Evolutionary conservation across 2,797 vertebrate genomes (phyloP), one percentile per base, ranked within the genome.

Genomic region (Falco columbarius): DNA sequence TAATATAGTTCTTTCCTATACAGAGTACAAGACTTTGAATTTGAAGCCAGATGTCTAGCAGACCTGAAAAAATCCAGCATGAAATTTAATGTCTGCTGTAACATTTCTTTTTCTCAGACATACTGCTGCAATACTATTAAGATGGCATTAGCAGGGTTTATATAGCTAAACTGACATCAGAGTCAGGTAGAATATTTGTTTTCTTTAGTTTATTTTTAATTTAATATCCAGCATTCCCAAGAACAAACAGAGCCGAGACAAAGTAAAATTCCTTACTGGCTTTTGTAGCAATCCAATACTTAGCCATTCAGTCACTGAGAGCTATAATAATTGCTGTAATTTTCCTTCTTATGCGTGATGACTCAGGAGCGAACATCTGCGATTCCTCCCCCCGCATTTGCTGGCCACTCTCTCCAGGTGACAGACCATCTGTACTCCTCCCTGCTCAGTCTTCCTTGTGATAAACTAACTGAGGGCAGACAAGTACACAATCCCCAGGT

Each of bases 51-150:
- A 93, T 87, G 68, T 89, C 94, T 85, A 93, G 92, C 71, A 92
- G 93, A 95, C 67, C 82, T 92, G 81, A 96, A 94, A 95, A 96
- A 93, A 92, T 81, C 71, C 83, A 95, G 71, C 86, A 83, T n/a
- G 47, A 93, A 96, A 97, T 96, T 92, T 86, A 96, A 44, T 95
- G 67, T 74, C 71, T 90, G 77, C 77, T 71, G 42, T 87, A 97
- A 87, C 52, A 82, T 91, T 92, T 86, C 67, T 94, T 38, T 72
- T 83, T 79, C 74, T 68, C 75, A 82, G 81, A 81, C 88, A 92
- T 38, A 81, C 15, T 79, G 58, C 86, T 89, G 72, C 93, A 85
- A 82, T 89, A 76, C 52, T 80, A 95, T 90, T 89, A 90, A 71
- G 81, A 94, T 72, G 67, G 75, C 38, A 80, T 94, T 93, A 94